Percentiles rank a stretch among this genome's conserved stretches.
phyloP scores from a whole-genome alignment of 2,113 vertebrate species.

The Notarius lentiginosus region DNA sequence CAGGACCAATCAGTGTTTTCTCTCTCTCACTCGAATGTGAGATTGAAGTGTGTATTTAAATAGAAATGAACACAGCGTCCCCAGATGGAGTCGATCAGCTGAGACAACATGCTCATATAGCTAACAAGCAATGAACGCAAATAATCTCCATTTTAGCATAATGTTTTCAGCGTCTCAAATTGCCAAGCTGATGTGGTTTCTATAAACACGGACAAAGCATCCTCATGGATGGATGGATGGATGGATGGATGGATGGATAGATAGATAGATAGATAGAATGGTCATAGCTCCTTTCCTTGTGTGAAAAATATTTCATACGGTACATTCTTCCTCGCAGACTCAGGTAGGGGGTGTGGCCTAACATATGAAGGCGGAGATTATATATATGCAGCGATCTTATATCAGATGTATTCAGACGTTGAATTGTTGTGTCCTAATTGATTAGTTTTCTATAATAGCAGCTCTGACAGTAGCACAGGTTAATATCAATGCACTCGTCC shows the following conservation, averaged over 20 bases:
- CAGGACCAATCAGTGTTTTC: background rate
- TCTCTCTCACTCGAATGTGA: background rate
- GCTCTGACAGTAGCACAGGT: background rate
- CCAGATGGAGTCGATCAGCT: background rate
- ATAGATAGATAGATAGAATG: no score
- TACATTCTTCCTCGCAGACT: background rate
- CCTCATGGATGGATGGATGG: no score
- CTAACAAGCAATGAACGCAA: constrained; percentile 12
- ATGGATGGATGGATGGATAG: no score
- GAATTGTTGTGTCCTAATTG: no score
- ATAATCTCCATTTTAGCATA: background rate
- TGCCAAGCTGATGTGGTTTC: background rate
- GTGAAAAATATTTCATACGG: background rate
- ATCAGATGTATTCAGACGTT: background rate
- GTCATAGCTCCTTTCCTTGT: background rate
- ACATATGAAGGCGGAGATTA: no score
- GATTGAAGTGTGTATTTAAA: constrained; percentile 7
- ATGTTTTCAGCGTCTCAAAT: background rate
- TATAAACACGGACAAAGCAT: background rate
- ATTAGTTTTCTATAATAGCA: background rate
- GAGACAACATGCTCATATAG: constrained; percentile 9
- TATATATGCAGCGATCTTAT: background rate
- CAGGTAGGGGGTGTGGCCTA: background rate
- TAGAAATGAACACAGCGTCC: background rate
- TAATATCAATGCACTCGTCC: background rate